phyloP scores from a whole-genome alignment of 2,888 invertebrate species.

The Agrilus mali region DNA sequence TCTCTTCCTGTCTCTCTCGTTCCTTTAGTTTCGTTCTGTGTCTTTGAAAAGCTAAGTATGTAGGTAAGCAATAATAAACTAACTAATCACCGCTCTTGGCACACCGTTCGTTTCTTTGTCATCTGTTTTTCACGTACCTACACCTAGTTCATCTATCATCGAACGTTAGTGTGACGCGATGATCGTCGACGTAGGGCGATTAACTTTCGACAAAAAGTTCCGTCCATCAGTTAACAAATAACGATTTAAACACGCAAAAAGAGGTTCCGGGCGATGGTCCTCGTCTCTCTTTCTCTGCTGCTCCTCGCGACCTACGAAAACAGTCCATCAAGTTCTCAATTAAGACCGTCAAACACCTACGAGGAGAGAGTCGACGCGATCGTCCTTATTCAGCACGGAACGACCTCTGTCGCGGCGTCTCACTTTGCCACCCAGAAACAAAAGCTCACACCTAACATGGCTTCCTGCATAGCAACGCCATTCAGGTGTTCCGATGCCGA shows the following conservation, averaged over 20 bases:
- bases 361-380: neutral
- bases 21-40: too few species aligned
- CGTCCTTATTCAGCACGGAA: conserved; percentile 10
- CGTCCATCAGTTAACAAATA: conserved; percentile 5
- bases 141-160: too few species aligned
- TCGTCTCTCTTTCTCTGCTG: neutral
- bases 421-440: conserved; percentile 34
- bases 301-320: conserved; percentile 16
- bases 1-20: too few species aligned
- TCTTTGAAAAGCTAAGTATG: too few species aligned
- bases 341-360: conserved; percentile 24
- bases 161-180: too few species aligned
- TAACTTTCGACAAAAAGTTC: neutral
- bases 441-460: conserved; percentile 32
- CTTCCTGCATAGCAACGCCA: conserved; percentile 33
- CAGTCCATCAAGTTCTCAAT: conserved; percentile 28
- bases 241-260: conserved; percentile 5
- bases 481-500: conserved; percentile 32
- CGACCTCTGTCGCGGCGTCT: conserved; percentile 16
- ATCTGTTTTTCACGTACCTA: too few species aligned
- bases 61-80: too few species aligned
- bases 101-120: too few species aligned
- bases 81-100: too few species aligned
- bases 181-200: too few species aligned
- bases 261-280: conserved; percentile 4